A percentile compares a stretch with the other conserved stretches of the same genome.
Evolutionary conservation across 2,113 vertebrate genomes (phyloP).

Genomic region (Passer montanus): DNA sequence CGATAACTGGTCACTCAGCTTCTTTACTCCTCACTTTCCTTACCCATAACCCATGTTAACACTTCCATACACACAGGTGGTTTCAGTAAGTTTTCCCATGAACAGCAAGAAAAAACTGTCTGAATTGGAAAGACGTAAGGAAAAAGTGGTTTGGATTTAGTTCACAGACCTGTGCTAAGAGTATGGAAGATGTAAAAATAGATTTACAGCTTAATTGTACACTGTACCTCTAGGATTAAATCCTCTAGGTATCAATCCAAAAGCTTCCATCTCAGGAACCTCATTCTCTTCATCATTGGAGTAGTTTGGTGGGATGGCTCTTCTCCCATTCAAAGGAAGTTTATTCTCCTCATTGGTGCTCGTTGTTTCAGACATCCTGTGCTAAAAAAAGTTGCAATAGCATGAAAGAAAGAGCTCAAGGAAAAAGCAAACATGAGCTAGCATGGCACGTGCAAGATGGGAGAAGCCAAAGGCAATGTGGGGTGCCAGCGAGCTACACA

Average conservation of each 20-base stretch:
- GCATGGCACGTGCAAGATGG: not conserved
- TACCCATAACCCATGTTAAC: not conserved
- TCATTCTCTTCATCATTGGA: constrained; percentile 82
- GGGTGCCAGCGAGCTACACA: not conserved
- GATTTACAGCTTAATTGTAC: not conserved
- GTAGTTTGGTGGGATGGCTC: constrained; percentile 68
- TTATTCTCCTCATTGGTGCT: constrained; percentile 54
- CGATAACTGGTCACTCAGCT: not conserved
- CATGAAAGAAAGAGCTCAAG: not conserved
- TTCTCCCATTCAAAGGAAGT: constrained; percentile 78
- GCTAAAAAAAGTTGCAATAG: not conserved
- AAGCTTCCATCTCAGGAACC: constrained; percentile 82
- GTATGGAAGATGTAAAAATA: not conserved
- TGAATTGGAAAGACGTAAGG: not conserved
- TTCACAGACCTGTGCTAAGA: not conserved
- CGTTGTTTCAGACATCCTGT: constrained; percentile 61
- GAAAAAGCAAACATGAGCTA: not conserved
- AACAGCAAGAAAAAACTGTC: not conserved
- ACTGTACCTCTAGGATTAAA: constrained; percentile 79
- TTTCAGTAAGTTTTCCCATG: not conserved
- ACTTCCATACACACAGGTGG: not conserved
- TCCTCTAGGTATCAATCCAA: constrained; percentile 76
- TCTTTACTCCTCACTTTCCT: not conserved
- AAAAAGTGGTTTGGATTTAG: not conserved
- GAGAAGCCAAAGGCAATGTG: not conserved